phyloP scores from a whole-genome alignment of 2,113 vertebrate species.

The Acanthochromis polyacanthus region DNA sequence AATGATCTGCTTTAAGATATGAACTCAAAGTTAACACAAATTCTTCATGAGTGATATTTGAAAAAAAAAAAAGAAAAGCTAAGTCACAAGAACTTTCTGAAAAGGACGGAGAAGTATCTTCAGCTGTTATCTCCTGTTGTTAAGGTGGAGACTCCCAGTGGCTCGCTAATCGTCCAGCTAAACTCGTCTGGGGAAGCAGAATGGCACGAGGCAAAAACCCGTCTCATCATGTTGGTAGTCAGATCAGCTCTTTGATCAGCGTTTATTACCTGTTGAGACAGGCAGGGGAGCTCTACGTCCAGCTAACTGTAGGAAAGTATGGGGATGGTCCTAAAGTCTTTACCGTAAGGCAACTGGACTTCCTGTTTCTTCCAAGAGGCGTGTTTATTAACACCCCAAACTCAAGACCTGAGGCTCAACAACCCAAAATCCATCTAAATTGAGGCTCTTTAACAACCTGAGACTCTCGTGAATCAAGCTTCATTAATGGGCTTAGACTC shows the following conservation, averaged over 20 bases:
- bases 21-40: conserved; percentile 68
- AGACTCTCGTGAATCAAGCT: no score
- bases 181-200: conserved; percentile 42
- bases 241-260: conserved; percentile 61
- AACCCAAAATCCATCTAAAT: no score
- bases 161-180: conserved; percentile 29
- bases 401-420: no score
- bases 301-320: not conserved
- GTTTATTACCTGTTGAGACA: not conserved
- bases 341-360: no score
- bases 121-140: conserved; percentile 22
- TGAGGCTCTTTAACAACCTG: no score
- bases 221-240: conserved; percentile 5
- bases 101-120: conserved; percentile 13
- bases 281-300: conserved; percentile 20
- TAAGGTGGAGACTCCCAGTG: conserved; percentile 19
- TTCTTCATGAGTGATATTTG: conserved; percentile 55
- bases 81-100: conserved; percentile 54
- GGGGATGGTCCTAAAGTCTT: no score
- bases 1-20: conserved; percentile 65
- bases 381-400: no score
- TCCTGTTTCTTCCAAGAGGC: no score
- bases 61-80: conserved; percentile 29
- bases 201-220: conserved; percentile 22
- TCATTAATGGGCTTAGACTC: no score